Base-by-base conservation (phyloP, 2,888 invertebrate genomes). In the Sphaeridia pumilis region DNA sequence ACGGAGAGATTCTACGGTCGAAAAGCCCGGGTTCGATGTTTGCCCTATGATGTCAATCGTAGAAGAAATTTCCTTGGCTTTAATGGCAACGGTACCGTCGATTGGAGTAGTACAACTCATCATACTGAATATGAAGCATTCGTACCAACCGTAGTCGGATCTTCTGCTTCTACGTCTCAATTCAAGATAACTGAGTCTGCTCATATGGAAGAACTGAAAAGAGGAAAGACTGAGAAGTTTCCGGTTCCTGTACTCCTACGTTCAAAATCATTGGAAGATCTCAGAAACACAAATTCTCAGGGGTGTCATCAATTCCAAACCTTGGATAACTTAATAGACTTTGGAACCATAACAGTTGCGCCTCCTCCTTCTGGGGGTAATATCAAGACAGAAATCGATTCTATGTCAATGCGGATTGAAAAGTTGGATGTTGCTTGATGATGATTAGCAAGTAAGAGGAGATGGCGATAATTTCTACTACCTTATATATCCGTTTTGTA, bases 231-330 rank as follows among this genome's bases (percentile, higher is more conserved):
- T 59, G 61, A 61, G 20, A 58, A 61, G 54, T 59, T 58, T 54
- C 60, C 63, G 48, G 61, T 59, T 58, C 56, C 60, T 47, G 50
- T 59, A 49, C 54, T 61, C 47, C 56, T 56, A 47, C 61, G 61
- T 42, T 56, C 58, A 49, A 63, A 63, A 54, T 63, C 63, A 49
- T 54, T 63, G 56, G 63, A 63, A 57, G 63, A 63, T 63, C 63
- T 63, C 63, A 63, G 60, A 54, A 59, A 63, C 46, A 59, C 58
- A 22, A 44, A 36, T 49, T 44, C 54, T 44, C 45, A 49, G 38
- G 46, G 49, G n/a, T 34, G 17, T 22, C 46, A 49, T 44, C 38
- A 38, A 20, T 44, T 49, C 27, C 42, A 41, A 42, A 47, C 49
- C 45, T 17, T 42, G 10, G 46, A 42, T 12, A 47, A 51, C 27